These are phyloP conservation scores for Eidolon helvum DNA, from an alignment of 2,113 vertebrate genomes.

Conservation along the genomic window DNA sequence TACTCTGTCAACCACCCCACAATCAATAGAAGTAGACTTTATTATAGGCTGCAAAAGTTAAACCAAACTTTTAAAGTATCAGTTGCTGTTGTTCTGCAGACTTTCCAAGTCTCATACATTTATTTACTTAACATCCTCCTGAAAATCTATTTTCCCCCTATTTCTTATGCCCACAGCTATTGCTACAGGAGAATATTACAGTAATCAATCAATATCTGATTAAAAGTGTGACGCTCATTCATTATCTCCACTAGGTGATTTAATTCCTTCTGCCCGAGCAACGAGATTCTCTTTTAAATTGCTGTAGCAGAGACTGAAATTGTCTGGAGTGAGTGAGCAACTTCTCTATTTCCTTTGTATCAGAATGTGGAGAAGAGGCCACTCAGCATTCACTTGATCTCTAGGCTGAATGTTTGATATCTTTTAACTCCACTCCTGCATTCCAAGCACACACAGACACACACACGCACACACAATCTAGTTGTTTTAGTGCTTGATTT, in stretches of 20 bases:
- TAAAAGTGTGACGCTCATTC: conserved; percentile 73
- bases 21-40: not conserved
- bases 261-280: conserved; percentile 49
- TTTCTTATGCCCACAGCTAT: conserved; percentile 41
- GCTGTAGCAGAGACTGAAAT: not conserved
- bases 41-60: not conserved
- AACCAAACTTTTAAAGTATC: not conserved
- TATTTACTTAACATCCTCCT: not conserved
- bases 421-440: no score
- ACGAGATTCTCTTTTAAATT: not conserved
- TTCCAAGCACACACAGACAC: not conserved
- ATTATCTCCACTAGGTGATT: conserved; percentile 68
- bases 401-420: no score
- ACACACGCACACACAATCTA: not conserved
- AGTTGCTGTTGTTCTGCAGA: not conserved
- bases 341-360: not conserved
- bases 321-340: not conserved
- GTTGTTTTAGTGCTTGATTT: not conserved
- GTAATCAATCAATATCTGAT: conserved; percentile 74
- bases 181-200: conserved; percentile 72
- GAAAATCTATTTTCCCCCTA: not conserved
- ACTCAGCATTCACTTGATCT: not conserved
- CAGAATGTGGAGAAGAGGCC: not conserved
- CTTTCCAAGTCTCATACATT: not conserved
- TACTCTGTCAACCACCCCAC: not conserved